A percentile compares a stretch with the other conserved stretches of the same genome.
phyloP scores from a whole-genome alignment of 2,797 vertebrate species.

The Pterois miles region DNA sequence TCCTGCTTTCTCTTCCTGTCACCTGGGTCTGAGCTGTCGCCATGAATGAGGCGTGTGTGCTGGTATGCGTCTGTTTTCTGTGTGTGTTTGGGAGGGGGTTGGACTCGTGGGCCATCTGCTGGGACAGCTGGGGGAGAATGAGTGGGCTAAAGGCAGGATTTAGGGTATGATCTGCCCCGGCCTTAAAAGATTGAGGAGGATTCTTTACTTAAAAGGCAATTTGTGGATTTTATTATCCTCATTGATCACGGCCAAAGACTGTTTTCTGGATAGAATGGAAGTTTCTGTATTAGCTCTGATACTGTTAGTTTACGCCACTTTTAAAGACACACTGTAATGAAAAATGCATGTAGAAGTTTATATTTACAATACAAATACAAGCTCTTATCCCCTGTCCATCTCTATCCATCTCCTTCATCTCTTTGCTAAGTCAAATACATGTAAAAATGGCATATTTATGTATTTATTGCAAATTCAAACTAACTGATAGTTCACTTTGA shows the following conservation, averaged over 20 bases:
- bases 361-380: neutral
- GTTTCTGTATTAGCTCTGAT: neutral
- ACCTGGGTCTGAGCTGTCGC: constrained; percentile 44
- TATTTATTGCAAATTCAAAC: neutral
- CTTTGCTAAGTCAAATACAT: neutral
- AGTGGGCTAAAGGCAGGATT: constrained; percentile 60
- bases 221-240: constrained; percentile 29
- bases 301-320: neutral
- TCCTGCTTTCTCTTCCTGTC: constrained; percentile 51
- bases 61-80: neutral
- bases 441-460: neutral
- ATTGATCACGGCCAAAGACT: neutral
- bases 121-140: constrained; percentile 72
- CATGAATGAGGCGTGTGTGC: constrained; percentile 24
- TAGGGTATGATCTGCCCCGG: constrained; percentile 55
- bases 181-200: constrained; percentile 51
- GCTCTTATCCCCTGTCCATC: neutral
- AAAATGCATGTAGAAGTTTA: neutral
- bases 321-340: neutral
- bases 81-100: constrained; percentile 21
- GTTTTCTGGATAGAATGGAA: neutral
- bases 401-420: too few species aligned
- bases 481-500: neutral
- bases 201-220: constrained; percentile 53
- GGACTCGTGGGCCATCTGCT: constrained; percentile 74